Base-by-base conservation (phyloP, 2,797 vertebrate species). In the Loris lydekkerianus region DNA sequence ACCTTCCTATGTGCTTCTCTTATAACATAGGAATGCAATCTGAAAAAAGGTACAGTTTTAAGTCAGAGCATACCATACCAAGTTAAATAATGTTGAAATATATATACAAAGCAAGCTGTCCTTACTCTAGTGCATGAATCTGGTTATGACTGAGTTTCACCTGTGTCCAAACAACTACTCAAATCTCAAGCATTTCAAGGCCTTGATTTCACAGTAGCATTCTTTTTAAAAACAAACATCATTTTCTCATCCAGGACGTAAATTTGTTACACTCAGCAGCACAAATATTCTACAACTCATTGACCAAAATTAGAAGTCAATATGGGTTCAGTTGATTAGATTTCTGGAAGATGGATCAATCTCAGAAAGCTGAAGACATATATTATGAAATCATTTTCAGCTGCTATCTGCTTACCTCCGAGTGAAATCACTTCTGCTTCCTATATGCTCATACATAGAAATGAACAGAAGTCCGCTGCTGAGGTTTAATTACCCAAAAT, bases 191-290 rank as follows among this genome's bases (percentile, higher is more conserved):
- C 49, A 31, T 49, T 94, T 69, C 43, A 92, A 31, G 53, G 37
- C 21, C 56, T 72, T 56, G 15, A 90, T 63, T 83, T 93, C 21
- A 40, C 15, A 82, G 11, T 20, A 67, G 7, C 9, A 18, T n/a
- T 96, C 49, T 89, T 87, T 93, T 84, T 76, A 76, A 94, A 96
- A 96, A 31, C 20, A 78, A 95, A 92, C 53, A 67, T 80, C 5
- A 43, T 85, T 86, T 89, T 91, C 87, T 96, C 40, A 76, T 25
- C 34, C 34, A 87, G 40, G 17, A 96, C 56, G 34, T 80, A 53
- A 92, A 83, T 25, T 5, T 20, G 20, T 29, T 69, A 5, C 34
- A 37, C 40, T 82, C 21, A 83, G 65, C 9, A 27, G 25, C 73
- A 14, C 27, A 83, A 53, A 56, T 78, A 80, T 87, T 78, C 83